Evolutionary conservation across 2,113 vertebrate species (phyloP).

Genomic region (Hystrix cristata): DNA sequence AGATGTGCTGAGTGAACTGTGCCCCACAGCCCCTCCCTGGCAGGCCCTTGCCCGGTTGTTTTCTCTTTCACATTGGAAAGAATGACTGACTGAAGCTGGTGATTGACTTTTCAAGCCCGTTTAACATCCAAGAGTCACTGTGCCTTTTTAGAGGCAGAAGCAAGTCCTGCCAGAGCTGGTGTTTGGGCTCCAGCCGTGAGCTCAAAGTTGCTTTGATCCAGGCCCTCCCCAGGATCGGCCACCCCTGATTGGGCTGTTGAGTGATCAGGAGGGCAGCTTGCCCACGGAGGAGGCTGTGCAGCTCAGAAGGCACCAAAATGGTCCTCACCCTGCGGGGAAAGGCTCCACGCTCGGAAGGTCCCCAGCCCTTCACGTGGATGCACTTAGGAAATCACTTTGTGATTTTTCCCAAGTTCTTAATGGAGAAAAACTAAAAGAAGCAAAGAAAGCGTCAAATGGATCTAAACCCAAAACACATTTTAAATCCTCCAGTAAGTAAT

Average conservation of each 20-base stretch:
- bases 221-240: slow-evolving; percentile 60
- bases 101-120: slow-evolving; percentile 52
- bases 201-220: slow-evolving; percentile 73
- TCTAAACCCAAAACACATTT: slow-evolving; percentile 26
- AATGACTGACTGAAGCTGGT: background rate
- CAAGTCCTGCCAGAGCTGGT: slow-evolving; percentile 54
- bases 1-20: slow-evolving; percentile 76
- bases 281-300: background rate
- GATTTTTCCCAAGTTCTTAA: slow-evolving; percentile 6
- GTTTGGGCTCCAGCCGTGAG: slow-evolving; percentile 61
- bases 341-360: background rate
- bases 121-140: slow-evolving; percentile 73
- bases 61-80: slow-evolving; percentile 66
- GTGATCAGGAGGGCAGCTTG: slow-evolving; percentile 36
- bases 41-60: slow-evolving; percentile 74
- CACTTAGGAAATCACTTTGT: slow-evolving; percentile 12
- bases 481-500: background rate
- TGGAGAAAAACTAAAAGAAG: slow-evolving; percentile 65
- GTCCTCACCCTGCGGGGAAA: background rate
- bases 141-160: slow-evolving; percentile 78
- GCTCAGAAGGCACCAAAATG: background rate
- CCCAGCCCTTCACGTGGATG: slow-evolving; percentile 5
- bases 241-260: background rate
- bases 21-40: slow-evolving; percentile 54
- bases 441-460: slow-evolving; percentile 55